A percentile compares a stretch with the other conserved stretches of the same genome.
phyloP scores from a whole-genome alignment of 2,113 vertebrate genomes.

The Bagarius yarrelli region DNA sequence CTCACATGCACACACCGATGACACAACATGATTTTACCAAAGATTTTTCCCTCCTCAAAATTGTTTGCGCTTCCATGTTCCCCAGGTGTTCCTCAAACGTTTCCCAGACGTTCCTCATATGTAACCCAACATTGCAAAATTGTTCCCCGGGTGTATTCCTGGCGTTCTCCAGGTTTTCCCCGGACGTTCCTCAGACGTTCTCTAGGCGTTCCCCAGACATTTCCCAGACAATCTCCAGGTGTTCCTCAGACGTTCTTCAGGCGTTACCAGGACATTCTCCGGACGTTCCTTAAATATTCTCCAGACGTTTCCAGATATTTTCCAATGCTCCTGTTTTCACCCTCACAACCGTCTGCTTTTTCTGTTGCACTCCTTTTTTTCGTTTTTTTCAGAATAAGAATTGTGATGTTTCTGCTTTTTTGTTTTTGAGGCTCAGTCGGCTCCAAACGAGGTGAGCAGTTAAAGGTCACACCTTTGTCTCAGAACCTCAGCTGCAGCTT shows the following conservation, averaged over 20 bases:
- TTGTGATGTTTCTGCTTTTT: not conserved
- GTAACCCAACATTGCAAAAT: no score
- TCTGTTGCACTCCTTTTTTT: not conserved
- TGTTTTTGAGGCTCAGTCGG: not conserved
- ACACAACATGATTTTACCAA: conserved; percentile 9
- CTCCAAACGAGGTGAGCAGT: not conserved
- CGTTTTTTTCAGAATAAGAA: not conserved
- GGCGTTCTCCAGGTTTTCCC: no score
- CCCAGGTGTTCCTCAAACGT: not conserved
- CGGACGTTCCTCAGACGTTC: no score
- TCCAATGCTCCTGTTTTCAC: not conserved
- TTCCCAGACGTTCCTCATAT: no score
- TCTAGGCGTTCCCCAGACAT: no score
- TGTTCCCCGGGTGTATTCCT: no score
- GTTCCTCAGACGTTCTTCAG: no score
- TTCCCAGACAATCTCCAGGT: no score
- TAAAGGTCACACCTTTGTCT: not conserved
- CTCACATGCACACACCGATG: not conserved
- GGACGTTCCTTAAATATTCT: no score
- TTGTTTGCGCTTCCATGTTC: conserved; percentile 11
- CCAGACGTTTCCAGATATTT: not conserved
- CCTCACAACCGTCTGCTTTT: not conserved
- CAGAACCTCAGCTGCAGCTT: not conserved
- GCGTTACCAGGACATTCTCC: no score
- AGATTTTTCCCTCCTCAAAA: conserved; percentile 25